Conservation (phyloP, 92 coral and sea anemone genomes). For the Palythoa heliodiscus region DNA sequence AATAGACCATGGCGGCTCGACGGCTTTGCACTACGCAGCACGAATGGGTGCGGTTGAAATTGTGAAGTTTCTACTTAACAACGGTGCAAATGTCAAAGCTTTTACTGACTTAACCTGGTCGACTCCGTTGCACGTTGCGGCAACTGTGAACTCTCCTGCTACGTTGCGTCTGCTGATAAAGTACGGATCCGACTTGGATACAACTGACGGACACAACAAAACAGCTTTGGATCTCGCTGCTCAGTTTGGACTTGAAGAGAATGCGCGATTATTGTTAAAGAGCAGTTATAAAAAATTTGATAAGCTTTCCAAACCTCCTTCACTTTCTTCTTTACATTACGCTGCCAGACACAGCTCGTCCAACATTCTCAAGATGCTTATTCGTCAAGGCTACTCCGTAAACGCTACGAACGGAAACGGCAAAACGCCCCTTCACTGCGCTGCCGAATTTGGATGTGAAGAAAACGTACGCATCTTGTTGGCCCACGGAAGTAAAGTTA, state of each 20-base stretch:
- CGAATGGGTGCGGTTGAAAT: constrained; percentile 33
- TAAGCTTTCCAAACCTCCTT: not conserved
- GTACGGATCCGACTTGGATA: constrained; percentile 24
- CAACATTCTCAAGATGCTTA: constrained; percentile 20
- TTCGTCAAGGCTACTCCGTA: constrained; percentile 32
- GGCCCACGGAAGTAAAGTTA: constrained; percentile 24
- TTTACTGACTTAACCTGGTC: constrained; percentile 40
- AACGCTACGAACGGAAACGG: constrained; percentile 29
- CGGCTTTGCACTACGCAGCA: constrained; percentile 53
- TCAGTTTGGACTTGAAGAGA: constrained; percentile 27
- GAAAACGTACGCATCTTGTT: constrained; percentile 22
- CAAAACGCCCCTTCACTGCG: constrained; percentile 36
- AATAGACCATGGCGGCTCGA: constrained; percentile 49
- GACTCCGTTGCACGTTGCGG: constrained; percentile 32
- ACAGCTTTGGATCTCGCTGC: constrained; percentile 34
- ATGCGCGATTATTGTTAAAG: constrained; percentile 27
- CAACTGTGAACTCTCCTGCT: constrained; percentile 24
- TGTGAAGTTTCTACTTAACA: constrained; percentile 36
- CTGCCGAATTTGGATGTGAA: constrained; percentile 33
- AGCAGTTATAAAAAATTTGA: not conserved
- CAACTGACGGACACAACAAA: constrained; percentile 29
- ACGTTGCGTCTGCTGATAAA: not conserved
- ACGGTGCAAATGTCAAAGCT: constrained; percentile 33
- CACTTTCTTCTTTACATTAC: constrained; percentile 8
- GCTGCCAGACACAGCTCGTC: constrained; percentile 38